Evolutionary conservation across 1,140 invertebrate species (phyloP).

Genomic region (Drosophila arizonae): DNA sequence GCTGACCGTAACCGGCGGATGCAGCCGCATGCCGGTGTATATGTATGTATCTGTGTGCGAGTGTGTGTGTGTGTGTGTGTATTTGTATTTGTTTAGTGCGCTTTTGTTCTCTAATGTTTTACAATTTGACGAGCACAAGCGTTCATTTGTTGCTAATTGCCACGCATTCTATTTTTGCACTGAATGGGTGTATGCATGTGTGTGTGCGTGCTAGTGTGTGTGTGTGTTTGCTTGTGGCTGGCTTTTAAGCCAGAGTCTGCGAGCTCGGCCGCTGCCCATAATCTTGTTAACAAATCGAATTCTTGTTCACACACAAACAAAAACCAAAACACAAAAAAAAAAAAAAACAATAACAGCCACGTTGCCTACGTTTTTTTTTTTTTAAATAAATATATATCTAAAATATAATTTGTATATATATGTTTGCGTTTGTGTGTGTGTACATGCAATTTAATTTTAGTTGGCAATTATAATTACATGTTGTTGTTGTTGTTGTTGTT

Average conservation of each 20-base stretch:
- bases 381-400: constrained; percentile 37
- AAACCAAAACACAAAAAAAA: not conserved
- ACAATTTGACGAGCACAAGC: constrained; percentile 58
- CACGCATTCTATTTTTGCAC: constrained; percentile 64
- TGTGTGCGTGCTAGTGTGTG: not conserved
- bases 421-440: constrained; percentile 25
- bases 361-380: constrained; percentile 41
- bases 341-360: constrained; percentile 57
- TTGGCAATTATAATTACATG: constrained; percentile 62
- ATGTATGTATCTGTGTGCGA: not conserved
- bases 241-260: constrained; percentile 29
- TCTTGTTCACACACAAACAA: constrained; percentile 73
- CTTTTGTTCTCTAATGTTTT: constrained; percentile 69
- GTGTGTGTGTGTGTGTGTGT: not conserved
- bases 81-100: constrained; percentile 51
- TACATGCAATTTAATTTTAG: constrained; percentile 70
- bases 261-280: constrained; percentile 50
- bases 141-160: constrained; percentile 71
- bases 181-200: constrained; percentile 22
- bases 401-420: not conserved
- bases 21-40: not conserved
- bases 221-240: not conserved
- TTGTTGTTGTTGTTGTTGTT: constrained; percentile 26
- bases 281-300: constrained; percentile 83
- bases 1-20: constrained; percentile 38